Evolutionary conservation across 2,797 vertebrate genomes (phyloP).

Genomic region (Apogon hyalosoma): DNA sequence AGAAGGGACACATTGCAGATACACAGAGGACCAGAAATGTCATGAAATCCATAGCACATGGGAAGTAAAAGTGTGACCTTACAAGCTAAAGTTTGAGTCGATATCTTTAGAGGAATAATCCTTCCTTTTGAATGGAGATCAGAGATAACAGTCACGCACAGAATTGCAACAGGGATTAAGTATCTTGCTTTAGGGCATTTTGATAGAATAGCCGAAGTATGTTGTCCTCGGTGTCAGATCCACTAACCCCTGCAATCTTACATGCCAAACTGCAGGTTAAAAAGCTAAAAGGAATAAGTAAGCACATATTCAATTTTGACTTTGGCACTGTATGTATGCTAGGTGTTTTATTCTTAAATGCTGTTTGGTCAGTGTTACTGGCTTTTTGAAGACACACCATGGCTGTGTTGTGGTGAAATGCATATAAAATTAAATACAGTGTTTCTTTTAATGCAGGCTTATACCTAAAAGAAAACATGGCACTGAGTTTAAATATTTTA

Average conservation of each 20-base stretch:
- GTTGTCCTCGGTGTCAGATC: not conserved
- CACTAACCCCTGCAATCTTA: not conserved
- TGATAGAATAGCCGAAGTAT: not conserved
- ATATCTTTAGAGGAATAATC: slow-evolving; percentile 11
- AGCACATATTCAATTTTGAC: not conserved
- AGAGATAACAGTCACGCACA: not conserved
- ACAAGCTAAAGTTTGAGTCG: not conserved
- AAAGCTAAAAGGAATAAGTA: not conserved
- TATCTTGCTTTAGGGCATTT: not conserved
- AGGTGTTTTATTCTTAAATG: not conserved
- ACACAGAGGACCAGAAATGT: not conserved
- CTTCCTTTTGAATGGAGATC: not conserved
- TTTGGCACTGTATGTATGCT: not conserved
- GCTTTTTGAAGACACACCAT: not conserved
- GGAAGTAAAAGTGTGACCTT: slow-evolving; percentile 9
- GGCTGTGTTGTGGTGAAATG: not conserved
- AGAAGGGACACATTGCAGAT: not conserved
- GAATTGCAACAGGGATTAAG: not conserved
- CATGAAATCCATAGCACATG: not conserved
- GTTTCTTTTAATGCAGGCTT: slow-evolving; percentile 9
- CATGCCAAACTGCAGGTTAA: slow-evolving; percentile 2
- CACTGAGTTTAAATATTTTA: slow-evolving; percentile 6
- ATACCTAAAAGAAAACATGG: not conserved
- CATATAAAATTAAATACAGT: not conserved
- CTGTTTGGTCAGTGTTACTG: not conserved